Base-by-base conservation (phyloP, 1,140 invertebrate species). In the Streblospio benedicti region DNA sequence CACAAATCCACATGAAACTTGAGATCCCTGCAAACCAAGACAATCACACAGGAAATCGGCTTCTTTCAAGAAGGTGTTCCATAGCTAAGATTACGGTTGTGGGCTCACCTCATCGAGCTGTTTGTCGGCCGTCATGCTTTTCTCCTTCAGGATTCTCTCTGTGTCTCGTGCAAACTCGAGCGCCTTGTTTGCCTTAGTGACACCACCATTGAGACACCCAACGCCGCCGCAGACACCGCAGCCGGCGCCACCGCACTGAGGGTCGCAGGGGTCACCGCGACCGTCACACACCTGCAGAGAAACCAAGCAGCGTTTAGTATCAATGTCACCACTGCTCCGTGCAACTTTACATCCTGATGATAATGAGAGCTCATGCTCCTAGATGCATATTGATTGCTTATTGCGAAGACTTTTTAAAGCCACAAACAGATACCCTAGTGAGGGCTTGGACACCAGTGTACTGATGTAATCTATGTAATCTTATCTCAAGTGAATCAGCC, bases 191-290 rank as follows among this genome's bases (percentile, higher is more conserved):
- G 91, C 89, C 70, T 88, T 91, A 2, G 87, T 88, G 3, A 91
- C 84, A 25, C 93, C 90, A 1, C 93, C 93, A 66, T 85, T 79
- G 64, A 90, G 88, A 74, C 94, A 97, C 18, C 90, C 89, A 28
- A 93, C 79, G 18, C 71, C 74, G 14, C 92, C 93, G 79, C 94
- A 97, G 30, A 84, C 86, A 4, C 71, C 72, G 78, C 94, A 98
- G 0, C 91, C 91, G 43, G 91, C 93, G 20, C 94, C 94, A 32
- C 94, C 94, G 79, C 94, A 98, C 31, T 93, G 81, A 52, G 76
- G 74, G 71, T 96, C 91, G 76, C 94, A 97, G 38, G 87, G 86
- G 68, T 90, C 85, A 27, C 89, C 90, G 31, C 58, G 67, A 9
- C 86, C 85, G 63, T 91, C 93, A 78, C 94, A 97, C 73, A 98